A percentile compares a stretch with the other conserved stretches of the same genome.
phyloP scores from a whole-genome alignment of 2,888 invertebrate genomes.

The Mesochorus sp. region DNA sequence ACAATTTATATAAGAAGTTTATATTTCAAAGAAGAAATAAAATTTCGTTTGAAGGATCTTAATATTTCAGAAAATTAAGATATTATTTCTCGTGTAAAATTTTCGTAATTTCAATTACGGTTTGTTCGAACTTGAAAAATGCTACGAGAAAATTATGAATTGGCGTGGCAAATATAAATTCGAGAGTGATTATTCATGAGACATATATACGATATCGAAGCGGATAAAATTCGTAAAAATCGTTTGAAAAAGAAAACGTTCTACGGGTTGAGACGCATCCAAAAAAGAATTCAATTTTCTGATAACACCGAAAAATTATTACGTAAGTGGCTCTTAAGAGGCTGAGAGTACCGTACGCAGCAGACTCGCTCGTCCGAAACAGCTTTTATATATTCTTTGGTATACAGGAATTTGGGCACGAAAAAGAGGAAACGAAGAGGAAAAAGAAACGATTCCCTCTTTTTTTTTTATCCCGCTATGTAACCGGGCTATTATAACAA shows the following conservation, averaged over 20 bases:
- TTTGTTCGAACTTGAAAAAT: too few relatives aligned
- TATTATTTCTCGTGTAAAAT: too few relatives aligned
- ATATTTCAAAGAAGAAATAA: background rate
- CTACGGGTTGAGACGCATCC: too few relatives aligned
- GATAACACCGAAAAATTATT: background rate
- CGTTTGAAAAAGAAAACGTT: too few relatives aligned
- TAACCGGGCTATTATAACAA: background rate
- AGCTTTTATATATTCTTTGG: background rate
- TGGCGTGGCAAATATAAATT: background rate
- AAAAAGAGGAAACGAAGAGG: background rate
- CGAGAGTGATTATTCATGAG: background rate
- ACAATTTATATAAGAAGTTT: background rate
- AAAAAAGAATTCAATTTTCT: background rate
- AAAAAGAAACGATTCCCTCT: background rate
- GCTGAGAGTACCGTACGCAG: constrained; percentile 4
- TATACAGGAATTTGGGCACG: background rate
- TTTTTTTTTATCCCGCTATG: background rate
- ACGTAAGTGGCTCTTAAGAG: background rate
- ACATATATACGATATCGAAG: background rate
- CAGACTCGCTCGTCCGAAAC: constrained; percentile 18
- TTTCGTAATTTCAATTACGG: too few relatives aligned
- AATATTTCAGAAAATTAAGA: too few relatives aligned
- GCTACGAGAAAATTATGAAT: too few relatives aligned
- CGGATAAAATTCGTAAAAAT: background rate
- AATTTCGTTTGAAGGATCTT: too few relatives aligned